Percentiles rank a stretch among this genome's conserved stretches.
These are phyloP conservation scores for Dastarcus helophoroides DNA, from an alignment of 2,888 invertebrate genomes.

Conservation along the genomic window DNA sequence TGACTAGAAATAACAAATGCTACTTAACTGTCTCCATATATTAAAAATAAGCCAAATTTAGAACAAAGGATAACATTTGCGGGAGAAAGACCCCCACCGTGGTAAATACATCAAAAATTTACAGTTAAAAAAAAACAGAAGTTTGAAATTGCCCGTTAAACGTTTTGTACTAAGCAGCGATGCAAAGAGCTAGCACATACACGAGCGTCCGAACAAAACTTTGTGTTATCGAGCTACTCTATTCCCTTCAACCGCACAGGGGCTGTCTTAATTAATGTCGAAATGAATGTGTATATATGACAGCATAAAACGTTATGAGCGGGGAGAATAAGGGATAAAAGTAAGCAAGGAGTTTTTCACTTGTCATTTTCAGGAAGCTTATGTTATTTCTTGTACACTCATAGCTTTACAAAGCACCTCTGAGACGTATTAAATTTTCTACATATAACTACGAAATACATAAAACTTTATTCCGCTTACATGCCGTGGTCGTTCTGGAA, in stretches of 20 bases:
- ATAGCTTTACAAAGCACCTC: constrained; percentile 1
- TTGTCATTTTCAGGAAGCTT: constrained; percentile 15
- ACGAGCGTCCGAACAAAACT: too few relatives aligned
- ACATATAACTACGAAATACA: constrained; percentile 4
- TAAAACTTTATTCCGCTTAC: too few relatives aligned
- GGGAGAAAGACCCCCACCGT: too few relatives aligned
- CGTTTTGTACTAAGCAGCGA: too few relatives aligned
- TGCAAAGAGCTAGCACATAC: too few relatives aligned
- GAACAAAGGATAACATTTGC: too few relatives aligned
- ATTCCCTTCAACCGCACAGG: constrained; percentile 8
- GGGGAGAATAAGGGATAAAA: constrained; percentile 11
- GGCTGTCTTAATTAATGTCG: constrained; percentile 16
- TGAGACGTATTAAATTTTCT: constrained; percentile 2
- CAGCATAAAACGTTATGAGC: constrained; percentile 14
- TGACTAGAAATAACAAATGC: constrained; percentile 5
- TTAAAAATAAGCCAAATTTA: too few relatives aligned
- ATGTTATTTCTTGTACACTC: constrained; percentile 9
- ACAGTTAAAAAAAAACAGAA: too few relatives aligned
- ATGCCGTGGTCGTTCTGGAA: too few relatives aligned
- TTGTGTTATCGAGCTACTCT: too few relatives aligned
- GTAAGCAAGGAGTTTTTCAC: constrained; percentile 15
- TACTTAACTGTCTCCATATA: constrained; percentile 2
- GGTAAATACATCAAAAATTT: too few relatives aligned
- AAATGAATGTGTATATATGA: constrained; percentile 17
- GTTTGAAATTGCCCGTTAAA: too few relatives aligned